These are phyloP conservation scores for Chiroxiphia lanceolata DNA, from an alignment of 2,797 vertebrate genomes.

Conservation along the genomic window DNA sequence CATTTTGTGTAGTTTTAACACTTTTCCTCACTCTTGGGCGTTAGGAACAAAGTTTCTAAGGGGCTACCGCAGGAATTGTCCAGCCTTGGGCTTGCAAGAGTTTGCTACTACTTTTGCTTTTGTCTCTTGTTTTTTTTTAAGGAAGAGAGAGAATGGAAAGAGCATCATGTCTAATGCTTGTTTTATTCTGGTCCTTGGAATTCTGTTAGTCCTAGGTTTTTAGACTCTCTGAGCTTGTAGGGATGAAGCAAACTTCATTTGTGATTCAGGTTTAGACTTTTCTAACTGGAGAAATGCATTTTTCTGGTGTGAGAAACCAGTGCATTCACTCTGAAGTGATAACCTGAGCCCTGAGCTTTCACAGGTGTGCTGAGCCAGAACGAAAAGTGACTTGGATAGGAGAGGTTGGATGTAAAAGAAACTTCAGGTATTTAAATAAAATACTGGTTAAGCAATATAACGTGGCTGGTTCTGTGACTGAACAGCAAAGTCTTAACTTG, in stretches of 20 bases:
- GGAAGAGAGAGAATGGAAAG: not conserved
- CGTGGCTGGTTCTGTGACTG: not conserved
- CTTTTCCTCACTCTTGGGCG: not conserved
- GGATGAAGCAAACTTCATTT: not conserved
- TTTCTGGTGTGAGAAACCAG: not conserved
- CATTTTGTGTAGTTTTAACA: not conserved
- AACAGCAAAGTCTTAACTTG: not conserved
- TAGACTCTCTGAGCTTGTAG: not conserved
- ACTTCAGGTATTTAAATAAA: not conserved
- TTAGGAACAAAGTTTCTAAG: not conserved
- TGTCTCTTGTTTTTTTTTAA: not conserved
- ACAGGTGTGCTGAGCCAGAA: not conserved
- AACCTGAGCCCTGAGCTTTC: not conserved
- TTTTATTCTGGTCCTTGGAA: not conserved
- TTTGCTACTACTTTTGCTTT: not conserved
- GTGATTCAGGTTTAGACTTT: not conserved
- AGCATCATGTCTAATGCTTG: not conserved
- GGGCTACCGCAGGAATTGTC: accelerated
- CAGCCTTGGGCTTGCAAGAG: not conserved
- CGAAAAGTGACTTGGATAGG: not conserved
- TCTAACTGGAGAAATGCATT: not conserved
- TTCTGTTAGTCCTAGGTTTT: not conserved
- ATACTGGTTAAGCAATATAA: not conserved
- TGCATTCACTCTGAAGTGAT: not conserved
- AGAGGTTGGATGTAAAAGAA: not conserved